These are phyloP conservation scores for Buceros bicornis DNA, from an alignment of 2,797 vertebrate species.

Conservation along the genomic window DNA sequence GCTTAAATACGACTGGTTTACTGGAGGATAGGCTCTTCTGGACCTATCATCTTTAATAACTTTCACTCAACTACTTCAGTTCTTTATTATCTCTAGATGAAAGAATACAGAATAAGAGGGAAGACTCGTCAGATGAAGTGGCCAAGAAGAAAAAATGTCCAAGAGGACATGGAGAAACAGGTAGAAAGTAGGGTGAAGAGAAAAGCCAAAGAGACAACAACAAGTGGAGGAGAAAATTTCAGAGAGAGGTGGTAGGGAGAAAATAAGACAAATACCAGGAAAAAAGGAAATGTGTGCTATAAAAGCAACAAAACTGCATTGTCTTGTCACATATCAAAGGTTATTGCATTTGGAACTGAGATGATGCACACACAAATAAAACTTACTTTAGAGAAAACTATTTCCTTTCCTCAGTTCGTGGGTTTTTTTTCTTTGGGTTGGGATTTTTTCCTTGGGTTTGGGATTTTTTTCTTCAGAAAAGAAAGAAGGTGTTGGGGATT, in stretches of 20 bases:
- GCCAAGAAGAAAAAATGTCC: neutral
- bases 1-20: slow-evolving; percentile 28
- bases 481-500: neutral
- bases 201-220: neutral
- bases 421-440: neutral
- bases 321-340: neutral
- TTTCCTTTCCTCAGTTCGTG: neutral
- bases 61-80: slow-evolving; percentile 16
- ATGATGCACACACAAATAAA: neutral
- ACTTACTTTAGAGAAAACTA: neutral
- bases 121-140: neutral
- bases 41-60: neutral
- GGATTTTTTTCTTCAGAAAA: neutral
- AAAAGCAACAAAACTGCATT: neutral
- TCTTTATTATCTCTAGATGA: neutral
- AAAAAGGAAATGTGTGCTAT: neutral
- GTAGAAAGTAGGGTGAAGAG: neutral
- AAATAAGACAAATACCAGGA: neutral
- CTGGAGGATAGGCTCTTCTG: neutral
- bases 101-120: neutral
- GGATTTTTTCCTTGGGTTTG: neutral
- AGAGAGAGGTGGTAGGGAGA: neutral
- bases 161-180: neutral
- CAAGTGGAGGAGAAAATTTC: neutral
- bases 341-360: neutral